Evolutionary conservation across 1,140 invertebrate genomes (phyloP).

Genomic region (Aphaenogaster ashmeadi): DNA sequence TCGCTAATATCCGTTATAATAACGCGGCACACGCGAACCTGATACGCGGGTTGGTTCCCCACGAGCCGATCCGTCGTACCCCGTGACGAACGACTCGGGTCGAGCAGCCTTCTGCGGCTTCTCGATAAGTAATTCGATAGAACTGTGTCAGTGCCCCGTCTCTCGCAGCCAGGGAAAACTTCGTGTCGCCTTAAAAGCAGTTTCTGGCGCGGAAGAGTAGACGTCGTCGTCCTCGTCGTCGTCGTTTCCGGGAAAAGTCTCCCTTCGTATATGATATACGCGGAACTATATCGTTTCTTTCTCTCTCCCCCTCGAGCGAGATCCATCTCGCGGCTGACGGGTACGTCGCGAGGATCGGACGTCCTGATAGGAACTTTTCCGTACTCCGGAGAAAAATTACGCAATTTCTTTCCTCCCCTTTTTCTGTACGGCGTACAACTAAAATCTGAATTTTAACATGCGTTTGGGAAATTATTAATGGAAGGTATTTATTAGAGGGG

Average conservation of each 20-base stretch:
- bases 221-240: slow-evolving; percentile 17
- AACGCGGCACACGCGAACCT: slow-evolving; percentile 60
- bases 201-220: slow-evolving; percentile 23
- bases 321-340: slow-evolving; percentile 40
- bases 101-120: slow-evolving; percentile 66
- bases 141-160: slow-evolving; percentile 70
- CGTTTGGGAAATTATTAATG: not conserved
- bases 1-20: slow-evolving; percentile 75
- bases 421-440: too few species aligned
- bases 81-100: not conserved
- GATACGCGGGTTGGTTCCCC: slow-evolving; percentile 65
- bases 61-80: slow-evolving; percentile 20
- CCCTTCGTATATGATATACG: slow-evolving; percentile 42
- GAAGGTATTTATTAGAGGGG: not conserved
- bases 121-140: slow-evolving; percentile 72
- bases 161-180: slow-evolving; percentile 55
- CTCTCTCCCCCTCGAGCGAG: not conserved
- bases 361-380: not conserved
- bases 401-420: not conserved
- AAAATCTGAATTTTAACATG: not conserved
- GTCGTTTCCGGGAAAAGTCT: slow-evolving; percentile 13
- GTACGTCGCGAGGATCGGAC: slow-evolving; percentile 28
- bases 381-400: not conserved
- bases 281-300: slow-evolving; percentile 26
- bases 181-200: slow-evolving; percentile 68